A percentile compares a stretch with the other conserved stretches of the same genome.
Conservation (phyloP, 2,113 vertebrate species). For the Gasterosteus nipponicus region DNA sequence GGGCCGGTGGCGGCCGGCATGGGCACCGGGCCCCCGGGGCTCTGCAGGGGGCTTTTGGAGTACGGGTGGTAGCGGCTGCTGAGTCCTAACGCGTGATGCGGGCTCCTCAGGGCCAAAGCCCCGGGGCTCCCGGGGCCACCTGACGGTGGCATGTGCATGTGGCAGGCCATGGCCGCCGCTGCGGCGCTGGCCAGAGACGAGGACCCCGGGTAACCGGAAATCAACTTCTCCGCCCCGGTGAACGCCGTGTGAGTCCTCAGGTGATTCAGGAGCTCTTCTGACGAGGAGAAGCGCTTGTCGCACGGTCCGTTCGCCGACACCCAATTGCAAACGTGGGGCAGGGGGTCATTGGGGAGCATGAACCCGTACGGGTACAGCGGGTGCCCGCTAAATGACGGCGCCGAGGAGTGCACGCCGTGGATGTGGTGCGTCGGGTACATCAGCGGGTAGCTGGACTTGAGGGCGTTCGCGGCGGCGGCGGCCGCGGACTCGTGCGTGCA, state of each 20-base stretch:
- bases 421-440: slow-evolving; percentile 96
- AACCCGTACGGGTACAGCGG: slow-evolving; percentile 98
- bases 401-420: slow-evolving; percentile 91
- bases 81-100: slow-evolving; percentile 97
- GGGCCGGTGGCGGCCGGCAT: slow-evolving; percentile 96
- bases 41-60: slow-evolving; percentile 97
- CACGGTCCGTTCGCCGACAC: slow-evolving; percentile 98
- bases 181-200: slow-evolving; percentile 94
- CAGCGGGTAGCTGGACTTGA: slow-evolving; percentile 95
- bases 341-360: slow-evolving; percentile 98
- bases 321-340: slow-evolving; percentile 98
- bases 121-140: slow-evolving; percentile 91
- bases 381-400: slow-evolving; percentile 93
- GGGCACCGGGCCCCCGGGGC: slow-evolving; percentile 91
- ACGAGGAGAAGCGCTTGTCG: slow-evolving; percentile 97
- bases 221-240: slow-evolving; percentile 95
- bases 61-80: slow-evolving; percentile 98
- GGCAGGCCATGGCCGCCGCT: slow-evolving; percentile 97
- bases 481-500: slow-evolving; percentile 89
- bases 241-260: slow-evolving; percentile 99
- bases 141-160: slow-evolving; percentile 98
- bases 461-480: slow-evolving; percentile 80
- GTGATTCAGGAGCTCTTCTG: slow-evolving; percentile 98
- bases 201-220: slow-evolving; percentile 94
- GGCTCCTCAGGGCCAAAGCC: slow-evolving; percentile 91